Evolutionary conservation across 2,113 vertebrate species (phyloP).

Genomic region (Corapipo altera): DNA sequence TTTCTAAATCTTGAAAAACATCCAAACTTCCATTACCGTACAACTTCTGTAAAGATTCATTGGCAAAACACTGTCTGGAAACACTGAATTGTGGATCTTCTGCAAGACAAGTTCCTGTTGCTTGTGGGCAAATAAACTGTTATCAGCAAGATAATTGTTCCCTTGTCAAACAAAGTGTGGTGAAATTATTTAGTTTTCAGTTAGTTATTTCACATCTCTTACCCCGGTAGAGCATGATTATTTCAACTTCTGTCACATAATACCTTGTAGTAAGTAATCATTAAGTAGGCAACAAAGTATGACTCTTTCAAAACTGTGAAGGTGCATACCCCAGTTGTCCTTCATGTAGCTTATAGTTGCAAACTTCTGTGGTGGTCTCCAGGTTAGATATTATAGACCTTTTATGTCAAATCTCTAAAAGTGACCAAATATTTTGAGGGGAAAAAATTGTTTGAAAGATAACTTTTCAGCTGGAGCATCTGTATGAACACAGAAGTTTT

Average conservation of each 20-base stretch:
- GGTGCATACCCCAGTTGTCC: background rate
- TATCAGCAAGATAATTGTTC: background rate
- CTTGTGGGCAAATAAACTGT: background rate
- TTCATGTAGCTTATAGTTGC: background rate
- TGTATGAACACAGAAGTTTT: background rate
- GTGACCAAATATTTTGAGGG: conserved; percentile 10
- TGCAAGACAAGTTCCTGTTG: background rate
- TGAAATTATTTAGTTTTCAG: background rate
- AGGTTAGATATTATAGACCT: background rate
- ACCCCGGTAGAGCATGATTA: background rate
- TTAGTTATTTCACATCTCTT: background rate
- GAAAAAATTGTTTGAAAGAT: background rate
- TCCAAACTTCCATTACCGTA: background rate
- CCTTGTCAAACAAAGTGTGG: background rate
- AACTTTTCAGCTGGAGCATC: background rate
- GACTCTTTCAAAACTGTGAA: background rate
- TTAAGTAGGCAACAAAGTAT: background rate
- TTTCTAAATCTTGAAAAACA: background rate
- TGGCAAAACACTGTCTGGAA: background rate
- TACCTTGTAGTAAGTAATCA: background rate
- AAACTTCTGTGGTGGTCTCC: background rate
- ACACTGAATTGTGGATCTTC: background rate
- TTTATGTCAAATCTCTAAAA: background rate
- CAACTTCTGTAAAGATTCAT: background rate
- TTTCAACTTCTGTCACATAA: background rate